Conservation (phyloP, 2,113 vertebrate genomes). For the Cyanoliseus patagonus region DNA sequence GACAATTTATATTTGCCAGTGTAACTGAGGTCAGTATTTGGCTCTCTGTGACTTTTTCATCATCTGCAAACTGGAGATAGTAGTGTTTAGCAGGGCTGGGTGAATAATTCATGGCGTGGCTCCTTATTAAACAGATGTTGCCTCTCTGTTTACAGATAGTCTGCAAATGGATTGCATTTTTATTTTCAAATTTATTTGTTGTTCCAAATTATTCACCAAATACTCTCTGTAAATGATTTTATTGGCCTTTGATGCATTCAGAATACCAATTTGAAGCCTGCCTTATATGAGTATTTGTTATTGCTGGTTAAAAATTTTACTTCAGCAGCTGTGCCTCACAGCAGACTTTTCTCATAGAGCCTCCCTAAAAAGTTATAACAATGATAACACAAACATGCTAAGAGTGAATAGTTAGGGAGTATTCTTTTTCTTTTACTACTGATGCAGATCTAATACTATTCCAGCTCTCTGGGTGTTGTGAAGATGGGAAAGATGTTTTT, state of each 20-base stretch:
- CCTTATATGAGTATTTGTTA: not conserved
- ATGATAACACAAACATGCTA: not conserved
- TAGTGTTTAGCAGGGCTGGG: not conserved
- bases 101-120: constrained; percentile 33
- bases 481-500: not conserved
- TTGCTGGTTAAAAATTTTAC: not conserved
- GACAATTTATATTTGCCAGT: not conserved
- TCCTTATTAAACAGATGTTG: constrained; percentile 30
- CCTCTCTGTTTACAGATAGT: constrained; percentile 2
- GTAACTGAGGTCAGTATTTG: constrained; percentile 1
- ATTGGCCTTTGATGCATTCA: not conserved
- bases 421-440: not conserved
- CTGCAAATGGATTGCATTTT: not conserved
- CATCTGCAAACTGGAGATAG: constrained; percentile 10
- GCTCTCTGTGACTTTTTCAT: not conserved
- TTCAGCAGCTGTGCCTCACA: not conserved
- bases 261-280: not conserved
- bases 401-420: not conserved
- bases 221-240: constrained; percentile 16
- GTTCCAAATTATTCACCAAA: constrained; percentile 21
- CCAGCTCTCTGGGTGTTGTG: not conserved
- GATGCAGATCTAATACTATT: not conserved
- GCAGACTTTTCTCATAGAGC: not conserved
- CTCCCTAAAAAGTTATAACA: not conserved
- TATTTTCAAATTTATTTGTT: constrained; percentile 31